phyloP scores from a whole-genome alignment of 2,888 invertebrate genomes.

The Phaonia tiefii region DNA sequence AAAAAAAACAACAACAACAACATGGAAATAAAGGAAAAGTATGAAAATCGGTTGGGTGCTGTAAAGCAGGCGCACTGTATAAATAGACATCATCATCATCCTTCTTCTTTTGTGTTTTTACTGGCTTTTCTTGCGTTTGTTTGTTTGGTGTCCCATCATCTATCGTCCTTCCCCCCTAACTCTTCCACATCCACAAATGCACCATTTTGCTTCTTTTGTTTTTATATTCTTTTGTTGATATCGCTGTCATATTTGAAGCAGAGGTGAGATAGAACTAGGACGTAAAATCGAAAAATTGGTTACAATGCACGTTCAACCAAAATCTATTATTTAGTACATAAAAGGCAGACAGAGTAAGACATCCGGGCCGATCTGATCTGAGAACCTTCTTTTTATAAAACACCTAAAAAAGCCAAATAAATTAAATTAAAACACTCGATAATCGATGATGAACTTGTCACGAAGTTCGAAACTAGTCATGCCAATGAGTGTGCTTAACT shows the following conservation, averaged over 20 bases:
- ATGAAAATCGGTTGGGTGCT: slow-evolving; percentile 20
- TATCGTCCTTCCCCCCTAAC: neutral
- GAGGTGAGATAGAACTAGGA: neutral
- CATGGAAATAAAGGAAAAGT: slow-evolving; percentile 19
- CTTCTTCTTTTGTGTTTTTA: slow-evolving; percentile 16
- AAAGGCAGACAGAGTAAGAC: no score
- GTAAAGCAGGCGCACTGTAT: slow-evolving; percentile 57
- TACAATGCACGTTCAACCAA: no score
- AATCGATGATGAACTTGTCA: no score
- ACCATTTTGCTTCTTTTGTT: slow-evolving; percentile 5
- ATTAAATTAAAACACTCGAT: no score
- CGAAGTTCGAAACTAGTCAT: no score
- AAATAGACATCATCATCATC: slow-evolving; percentile 45
- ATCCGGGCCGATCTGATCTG: no score
- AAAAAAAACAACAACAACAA: slow-evolving; percentile 7
- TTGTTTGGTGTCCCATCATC: slow-evolving; percentile 8
- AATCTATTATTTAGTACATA: no score
- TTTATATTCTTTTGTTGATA: neutral
- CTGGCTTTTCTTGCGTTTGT: slow-evolving; percentile 5
- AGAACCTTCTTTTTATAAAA: no score
- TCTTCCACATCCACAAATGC: neutral
- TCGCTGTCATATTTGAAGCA: slow-evolving; percentile 12
- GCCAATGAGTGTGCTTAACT: no score
- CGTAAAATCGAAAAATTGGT: no score
- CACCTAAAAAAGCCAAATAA: no score